A percentile compares a stretch with the other conserved stretches of the same genome.
Evolutionary conservation across 2,797 vertebrate genomes (phyloP).

Genomic region (Darevskia mixta): DNA sequence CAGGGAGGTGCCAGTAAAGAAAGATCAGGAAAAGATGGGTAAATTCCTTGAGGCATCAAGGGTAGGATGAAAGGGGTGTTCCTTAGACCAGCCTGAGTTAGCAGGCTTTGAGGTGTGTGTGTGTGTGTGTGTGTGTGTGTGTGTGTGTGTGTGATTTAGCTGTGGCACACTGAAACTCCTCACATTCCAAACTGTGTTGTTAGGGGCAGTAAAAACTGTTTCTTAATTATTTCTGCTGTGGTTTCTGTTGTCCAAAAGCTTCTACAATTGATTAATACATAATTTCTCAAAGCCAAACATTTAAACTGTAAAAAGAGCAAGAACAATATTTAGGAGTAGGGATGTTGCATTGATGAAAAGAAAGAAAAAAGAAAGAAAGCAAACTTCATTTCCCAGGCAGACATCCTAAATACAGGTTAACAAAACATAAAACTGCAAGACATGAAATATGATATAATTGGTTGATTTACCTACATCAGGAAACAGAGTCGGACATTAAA

Average conservation of each 20-base stretch:
- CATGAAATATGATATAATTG: conserved; percentile 79
- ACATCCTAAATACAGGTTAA: conserved; percentile 56
- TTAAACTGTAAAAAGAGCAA: background rate
- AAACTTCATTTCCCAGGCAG: conserved; percentile 62
- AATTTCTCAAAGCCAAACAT: background rate
- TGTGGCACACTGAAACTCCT: background rate
- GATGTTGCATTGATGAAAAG: background rate
- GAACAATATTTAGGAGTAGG: background rate
- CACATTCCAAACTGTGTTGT: background rate
- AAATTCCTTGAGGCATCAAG: too few species aligned
- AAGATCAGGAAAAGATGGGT: too few species aligned
- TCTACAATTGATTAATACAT: background rate
- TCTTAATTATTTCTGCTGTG: background rate
- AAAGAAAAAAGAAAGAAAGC: conserved; percentile 47
- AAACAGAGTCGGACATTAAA: conserved; percentile 82
- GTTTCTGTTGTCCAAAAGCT: background rate
- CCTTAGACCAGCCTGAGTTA: too few species aligned
- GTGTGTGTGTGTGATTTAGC: too few species aligned
- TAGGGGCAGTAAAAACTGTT: background rate
- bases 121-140: too few species aligned
- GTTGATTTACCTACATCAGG: conserved; percentile 76
- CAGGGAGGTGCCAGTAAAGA: too few species aligned
- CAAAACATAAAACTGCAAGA: conserved; percentile 66
- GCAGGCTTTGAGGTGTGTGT: too few species aligned
- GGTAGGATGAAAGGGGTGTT: too few species aligned